Evolutionary conservation across 2,113 vertebrate species (phyloP), one percentile per base, ranked within the genome.

Genomic region (Myiopsitta monachus): DNA sequence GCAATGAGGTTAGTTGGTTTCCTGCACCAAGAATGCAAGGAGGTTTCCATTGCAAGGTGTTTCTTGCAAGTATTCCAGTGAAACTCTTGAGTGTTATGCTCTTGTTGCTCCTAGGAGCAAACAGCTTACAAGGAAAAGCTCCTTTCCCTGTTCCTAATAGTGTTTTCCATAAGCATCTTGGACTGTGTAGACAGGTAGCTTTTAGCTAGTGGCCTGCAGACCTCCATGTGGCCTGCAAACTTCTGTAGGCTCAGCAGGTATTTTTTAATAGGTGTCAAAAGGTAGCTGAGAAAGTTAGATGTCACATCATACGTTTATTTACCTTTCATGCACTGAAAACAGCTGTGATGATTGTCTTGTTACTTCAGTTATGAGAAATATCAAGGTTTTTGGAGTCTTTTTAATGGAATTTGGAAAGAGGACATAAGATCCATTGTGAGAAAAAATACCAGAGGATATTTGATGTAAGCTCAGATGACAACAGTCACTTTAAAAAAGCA

Each of bases 21-120:
- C 54, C 43, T 74, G 55, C 14, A 10, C 39, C 4, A 3, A 57
- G 47, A 88, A 9, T 0, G 0, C 44, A 43, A 31, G 31, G 33
- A 77, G 33, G 7, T 92, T 94, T 92, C 55, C 51, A 38, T 85
- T n/a, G 51, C 26, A 18, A 64, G 39, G 6, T 91, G 24, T 52
- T 94, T 86, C 51, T 63, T 46, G 69, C 61, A 75, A 54, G 36
- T 88, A 30, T 87, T 91, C 36, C 39, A 90, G 33, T 64, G 62
- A 39, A 93, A 68, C 27, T 68, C 30, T 36, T 17, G 30, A 68
- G 15, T 10, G 1, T 81, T 72, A 52, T 0, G 11, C 59, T 61
- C 14, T 44, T 70, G n/a, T 38, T 77, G 49, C 61, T 84, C 77
- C 47, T 61, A 63, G 36, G 28, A 41, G 18, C 44, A 75, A 91